These are phyloP conservation scores for Hemibagrus guttatus DNA, from an alignment of 2,797 vertebrate genomes.

Conservation along the genomic window DNA sequence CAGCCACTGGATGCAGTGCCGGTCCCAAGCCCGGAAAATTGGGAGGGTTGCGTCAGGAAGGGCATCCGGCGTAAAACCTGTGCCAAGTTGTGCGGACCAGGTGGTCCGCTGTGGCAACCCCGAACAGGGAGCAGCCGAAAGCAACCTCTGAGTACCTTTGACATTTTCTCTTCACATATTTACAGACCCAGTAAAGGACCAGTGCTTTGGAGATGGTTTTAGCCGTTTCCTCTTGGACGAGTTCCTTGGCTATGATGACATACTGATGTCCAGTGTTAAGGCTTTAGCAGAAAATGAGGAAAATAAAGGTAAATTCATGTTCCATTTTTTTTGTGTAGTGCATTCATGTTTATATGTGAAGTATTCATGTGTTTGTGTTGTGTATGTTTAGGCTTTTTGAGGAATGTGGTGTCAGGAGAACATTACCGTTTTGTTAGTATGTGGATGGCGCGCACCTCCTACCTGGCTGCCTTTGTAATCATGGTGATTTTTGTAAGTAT, in stretches of 20 bases:
- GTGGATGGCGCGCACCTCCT: slow-evolving; percentile 98
- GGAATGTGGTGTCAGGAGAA: slow-evolving; percentile 95
- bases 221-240: slow-evolving; percentile 94
- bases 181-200: slow-evolving; percentile 83
- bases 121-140: too few species aligned
- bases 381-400: slow-evolving; percentile 83
- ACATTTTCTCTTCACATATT: neutral
- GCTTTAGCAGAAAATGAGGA: slow-evolving; percentile 95
- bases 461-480: slow-evolving; percentile 94
- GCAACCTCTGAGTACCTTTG: neutral
- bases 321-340: too few species aligned
- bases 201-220: slow-evolving; percentile 95
- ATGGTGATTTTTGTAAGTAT: slow-evolving; percentile 97
- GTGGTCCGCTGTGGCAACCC: too few species aligned
- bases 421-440: slow-evolving; percentile 98
- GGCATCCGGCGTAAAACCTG: too few species aligned
- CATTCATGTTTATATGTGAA: neutral
- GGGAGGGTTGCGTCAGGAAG: too few species aligned
- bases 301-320: slow-evolving; percentile 84
- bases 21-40: too few species aligned
- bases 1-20: too few species aligned
- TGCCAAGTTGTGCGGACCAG: too few species aligned
- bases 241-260: slow-evolving; percentile 95
- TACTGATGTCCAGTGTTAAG: slow-evolving; percentile 98
- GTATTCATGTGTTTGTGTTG: neutral